Conservation (phyloP, 2,113 vertebrate genomes). For the Sturnus vulgaris region DNA sequence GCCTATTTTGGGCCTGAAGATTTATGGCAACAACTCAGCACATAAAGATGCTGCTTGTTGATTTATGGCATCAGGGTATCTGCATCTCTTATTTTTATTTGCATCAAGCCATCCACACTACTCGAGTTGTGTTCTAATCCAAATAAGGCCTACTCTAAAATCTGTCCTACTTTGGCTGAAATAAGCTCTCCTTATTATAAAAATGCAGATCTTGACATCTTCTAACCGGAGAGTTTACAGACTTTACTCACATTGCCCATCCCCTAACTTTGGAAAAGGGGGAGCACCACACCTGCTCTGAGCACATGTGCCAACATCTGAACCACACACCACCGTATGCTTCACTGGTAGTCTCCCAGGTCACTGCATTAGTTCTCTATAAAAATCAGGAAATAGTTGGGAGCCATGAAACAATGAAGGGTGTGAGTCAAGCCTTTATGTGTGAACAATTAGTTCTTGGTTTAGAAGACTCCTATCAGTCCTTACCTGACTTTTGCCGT, state of each 20-base stretch:
- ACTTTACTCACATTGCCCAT: background rate
- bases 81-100: conserved; percentile 40
- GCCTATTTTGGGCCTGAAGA: background rate
- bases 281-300: background rate
- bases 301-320: background rate
- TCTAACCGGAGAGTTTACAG: background rate
- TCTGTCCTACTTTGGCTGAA: conserved; percentile 9
- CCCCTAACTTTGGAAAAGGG: background rate
- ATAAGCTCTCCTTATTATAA: background rate
- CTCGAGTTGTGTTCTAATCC: background rate
- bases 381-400: background rate
- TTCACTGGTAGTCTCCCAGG: background rate
- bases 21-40: conserved; percentile 25
- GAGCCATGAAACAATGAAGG: background rate
- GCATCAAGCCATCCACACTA: background rate
- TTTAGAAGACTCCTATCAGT: background rate
- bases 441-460: background rate
- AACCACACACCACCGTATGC: rapidly evolving
- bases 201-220: background rate
- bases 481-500: background rate
- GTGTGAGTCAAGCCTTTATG: background rate
- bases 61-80: conserved; percentile 28
- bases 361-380: background rate
- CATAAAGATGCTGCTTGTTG: background rate
- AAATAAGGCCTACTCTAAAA: conserved; percentile 27